Conservation (phyloP, 2,113 vertebrate genomes). For the Apteryx owenii region DNA sequence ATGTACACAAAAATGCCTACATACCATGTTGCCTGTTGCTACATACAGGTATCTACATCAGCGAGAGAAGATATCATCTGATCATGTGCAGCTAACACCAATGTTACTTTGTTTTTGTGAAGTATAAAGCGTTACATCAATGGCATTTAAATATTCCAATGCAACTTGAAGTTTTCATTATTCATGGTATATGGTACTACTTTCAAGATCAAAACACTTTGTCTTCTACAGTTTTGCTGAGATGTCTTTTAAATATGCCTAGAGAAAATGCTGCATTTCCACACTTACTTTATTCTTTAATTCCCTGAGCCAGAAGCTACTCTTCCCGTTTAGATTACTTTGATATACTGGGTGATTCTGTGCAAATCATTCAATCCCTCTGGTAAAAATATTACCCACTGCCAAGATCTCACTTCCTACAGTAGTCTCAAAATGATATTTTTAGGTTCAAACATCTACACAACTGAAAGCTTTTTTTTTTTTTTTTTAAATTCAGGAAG, state of each 20-base stretch:
- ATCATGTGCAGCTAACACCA: background rate
- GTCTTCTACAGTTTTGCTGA: background rate
- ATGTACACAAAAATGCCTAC: background rate
- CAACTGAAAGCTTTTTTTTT: background rate
- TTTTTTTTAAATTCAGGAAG: background rate
- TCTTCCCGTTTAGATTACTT: background rate
- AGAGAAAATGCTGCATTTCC: background rate
- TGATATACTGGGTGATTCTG: background rate
- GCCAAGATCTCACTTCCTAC: background rate
- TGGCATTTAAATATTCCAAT: background rate
- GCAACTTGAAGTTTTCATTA: background rate
- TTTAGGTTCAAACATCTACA: background rate
- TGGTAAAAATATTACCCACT: background rate
- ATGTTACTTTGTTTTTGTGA: background rate
- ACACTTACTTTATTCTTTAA: background rate
- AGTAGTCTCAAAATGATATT: background rate
- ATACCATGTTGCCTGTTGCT: background rate
- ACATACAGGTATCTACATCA: background rate
- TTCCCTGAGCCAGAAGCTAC: background rate
- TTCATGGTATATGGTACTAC: background rate
- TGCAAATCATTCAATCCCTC: background rate
- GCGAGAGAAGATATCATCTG: fast-evolving
- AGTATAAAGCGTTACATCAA: background rate
- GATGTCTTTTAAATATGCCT: background rate
- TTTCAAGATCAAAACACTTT: background rate